Base-by-base conservation (phyloP, 1,140 invertebrate genomes). In the Delia radicum region DNA sequence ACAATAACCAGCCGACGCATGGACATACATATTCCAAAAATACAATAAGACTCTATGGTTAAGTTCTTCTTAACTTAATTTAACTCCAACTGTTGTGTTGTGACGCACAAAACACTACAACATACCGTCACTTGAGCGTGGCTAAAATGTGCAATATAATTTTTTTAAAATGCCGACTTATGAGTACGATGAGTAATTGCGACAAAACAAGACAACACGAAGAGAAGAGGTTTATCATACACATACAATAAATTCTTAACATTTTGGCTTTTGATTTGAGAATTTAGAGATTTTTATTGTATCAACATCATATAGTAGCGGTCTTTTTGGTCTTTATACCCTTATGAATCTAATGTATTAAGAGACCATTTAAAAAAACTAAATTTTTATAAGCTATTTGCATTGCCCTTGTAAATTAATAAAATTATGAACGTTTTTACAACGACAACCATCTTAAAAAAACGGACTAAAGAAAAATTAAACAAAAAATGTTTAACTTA, bases 101-200 rank as follows among this genome's bases (percentile, higher is more conserved):
- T 55, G 21, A 55, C n/a, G 48, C 48, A 33, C 65, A 69, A 33
- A n/a, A n/a, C n/a, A n/a, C n/a, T 31, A 69, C 65, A 18, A 7
- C 29, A n/a, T n/a, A n/a, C 31, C 33, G 27, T 65, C 27, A 65
- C 62, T 24, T 48, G 33, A 72, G 74, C 74, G 74, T 75, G 55
- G 74, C 82, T 82, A 83, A 83, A 83, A 80, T 81, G 82, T 83
- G 82, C 82, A 83, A 83, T 83, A 83, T 83, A 83, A 82, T 83
- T 83, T n/a, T n/a, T n/a, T 67, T 31, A 67, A 83, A 61, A 83
- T 83, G 82, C 82, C 82, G 82, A 83, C 82, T 83, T 83, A 75
- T 79, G 81, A 75, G n/a, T n/a, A n/a, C n/a, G n/a, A 76, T 77
- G 65, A 69, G 29, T 69, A 31, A 37, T 69, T 69, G 18, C 33